Conservation (phyloP, 2,113 vertebrate genomes). For the Taxidea taxus region DNA sequence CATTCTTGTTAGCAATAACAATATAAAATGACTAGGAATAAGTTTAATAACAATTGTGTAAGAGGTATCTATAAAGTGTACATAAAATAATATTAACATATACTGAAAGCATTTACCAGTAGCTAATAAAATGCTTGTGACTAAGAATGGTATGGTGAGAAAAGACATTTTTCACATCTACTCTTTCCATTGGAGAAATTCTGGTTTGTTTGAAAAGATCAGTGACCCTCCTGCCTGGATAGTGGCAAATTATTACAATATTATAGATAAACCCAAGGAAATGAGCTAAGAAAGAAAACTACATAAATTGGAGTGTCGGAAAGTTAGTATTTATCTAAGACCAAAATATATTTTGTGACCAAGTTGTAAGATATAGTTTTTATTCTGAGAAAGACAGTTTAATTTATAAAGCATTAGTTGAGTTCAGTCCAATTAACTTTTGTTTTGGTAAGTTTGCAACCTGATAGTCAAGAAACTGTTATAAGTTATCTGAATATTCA, state of each 20-base stretch:
- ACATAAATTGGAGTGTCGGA: background rate
- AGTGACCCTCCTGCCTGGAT: background rate
- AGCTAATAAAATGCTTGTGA: background rate
- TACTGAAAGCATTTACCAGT: background rate
- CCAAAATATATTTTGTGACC: background rate
- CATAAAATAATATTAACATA: background rate
- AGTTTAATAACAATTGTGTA: background rate
- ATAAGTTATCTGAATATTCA: background rate
- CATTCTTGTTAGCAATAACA: background rate
- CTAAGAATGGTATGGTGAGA: background rate
- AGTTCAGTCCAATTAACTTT: background rate
- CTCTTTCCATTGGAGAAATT: background rate
- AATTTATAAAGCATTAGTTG: background rate
- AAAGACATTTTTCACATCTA: background rate
- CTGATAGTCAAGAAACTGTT: background rate
- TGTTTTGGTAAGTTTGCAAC: background rate
- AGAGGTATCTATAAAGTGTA: background rate
- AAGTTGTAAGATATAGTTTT: background rate
- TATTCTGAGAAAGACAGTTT: background rate
- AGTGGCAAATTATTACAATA: background rate
- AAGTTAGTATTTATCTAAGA: background rate
- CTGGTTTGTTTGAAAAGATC: background rate
- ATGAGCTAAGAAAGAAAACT: background rate
- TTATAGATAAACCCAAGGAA: background rate
- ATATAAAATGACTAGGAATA: background rate